phyloP scores from a whole-genome alignment of 2,113 vertebrate genomes.

The Engraulis encrasicolus region DNA sequence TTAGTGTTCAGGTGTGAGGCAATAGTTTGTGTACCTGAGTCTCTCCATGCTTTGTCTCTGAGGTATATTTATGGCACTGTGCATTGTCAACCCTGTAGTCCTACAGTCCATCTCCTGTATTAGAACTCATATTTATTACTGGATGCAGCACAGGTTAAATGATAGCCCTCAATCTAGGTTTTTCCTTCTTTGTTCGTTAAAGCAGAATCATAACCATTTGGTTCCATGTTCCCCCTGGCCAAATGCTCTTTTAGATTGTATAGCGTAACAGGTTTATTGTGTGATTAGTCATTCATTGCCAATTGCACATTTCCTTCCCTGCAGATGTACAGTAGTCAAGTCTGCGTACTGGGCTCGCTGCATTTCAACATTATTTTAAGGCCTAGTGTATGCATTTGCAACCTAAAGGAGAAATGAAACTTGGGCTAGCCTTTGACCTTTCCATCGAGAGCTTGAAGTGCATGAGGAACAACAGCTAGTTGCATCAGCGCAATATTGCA shows the following conservation, averaged over 20 bases:
- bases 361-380: slow-evolving; percentile 36
- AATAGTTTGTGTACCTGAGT: slow-evolving; percentile 79
- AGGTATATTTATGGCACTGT: slow-evolving; percentile 78
- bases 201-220: slow-evolving; percentile 27
- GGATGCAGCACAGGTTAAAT: slow-evolving; percentile 44
- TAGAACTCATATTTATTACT: slow-evolving; percentile 53
- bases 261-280: slow-evolving; percentile 40
- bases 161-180: slow-evolving; percentile 41
- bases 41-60: slow-evolving; percentile 68
- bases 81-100: slow-evolving; percentile 65
- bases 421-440: slow-evolving; percentile 9
- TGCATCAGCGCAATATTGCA: slow-evolving; percentile 47
- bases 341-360: background rate
- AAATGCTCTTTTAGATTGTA: slow-evolving; percentile 30
- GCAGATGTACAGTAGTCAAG: slow-evolving; percentile 24
- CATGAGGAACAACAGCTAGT: slow-evolving; percentile 32
- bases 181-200: background rate
- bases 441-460: slow-evolving; percentile 28
- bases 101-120: slow-evolving; percentile 45
- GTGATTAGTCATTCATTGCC: slow-evolving; percentile 27
- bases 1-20: slow-evolving; percentile 71
- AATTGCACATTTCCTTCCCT: background rate
- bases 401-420: slow-evolving; percentile 14
- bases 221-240: slow-evolving; percentile 45
- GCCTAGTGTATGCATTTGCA: slow-evolving; percentile 26